A percentile compares a stretch with the other conserved stretches of the same genome.
Conservation (phyloP, 2,797 vertebrate genomes). For the Antrozous pallidus region DNA sequence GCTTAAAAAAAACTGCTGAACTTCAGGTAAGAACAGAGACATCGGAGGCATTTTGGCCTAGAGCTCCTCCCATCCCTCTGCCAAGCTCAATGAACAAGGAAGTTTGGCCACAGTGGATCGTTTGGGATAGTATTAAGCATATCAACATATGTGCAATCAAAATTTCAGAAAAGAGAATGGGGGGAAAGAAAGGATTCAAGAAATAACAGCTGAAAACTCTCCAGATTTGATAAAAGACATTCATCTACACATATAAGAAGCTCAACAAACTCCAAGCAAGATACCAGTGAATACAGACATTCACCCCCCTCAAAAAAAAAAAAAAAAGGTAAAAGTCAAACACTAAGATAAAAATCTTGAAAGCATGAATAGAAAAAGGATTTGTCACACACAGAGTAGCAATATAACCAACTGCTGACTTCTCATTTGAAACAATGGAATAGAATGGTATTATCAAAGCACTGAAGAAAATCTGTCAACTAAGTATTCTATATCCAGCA, state of each 20-base stretch:
- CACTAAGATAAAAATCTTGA: neutral
- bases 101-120: neutral
- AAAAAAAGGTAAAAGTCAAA: neutral
- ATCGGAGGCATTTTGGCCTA: neutral
- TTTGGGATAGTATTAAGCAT: neutral
- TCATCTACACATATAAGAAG: neutral
- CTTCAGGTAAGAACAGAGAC: neutral
- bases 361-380: neutral
- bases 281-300: neutral
- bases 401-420: neutral
- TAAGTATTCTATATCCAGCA: neutral
- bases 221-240: neutral
- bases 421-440: neutral
- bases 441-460: neutral
- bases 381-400: neutral
- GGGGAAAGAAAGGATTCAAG: neutral
- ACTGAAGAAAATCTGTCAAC: neutral
- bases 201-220: neutral
- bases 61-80: rapidly evolving
- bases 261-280: neutral
- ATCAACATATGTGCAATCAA: rapidly evolving
- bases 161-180: neutral
- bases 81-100: neutral
- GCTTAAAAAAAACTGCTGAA: neutral
- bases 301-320: neutral